These are phyloP conservation scores for Drosophila teissieri DNA, from an alignment of 1,140 invertebrate species.

Conservation along the genomic window DNA sequence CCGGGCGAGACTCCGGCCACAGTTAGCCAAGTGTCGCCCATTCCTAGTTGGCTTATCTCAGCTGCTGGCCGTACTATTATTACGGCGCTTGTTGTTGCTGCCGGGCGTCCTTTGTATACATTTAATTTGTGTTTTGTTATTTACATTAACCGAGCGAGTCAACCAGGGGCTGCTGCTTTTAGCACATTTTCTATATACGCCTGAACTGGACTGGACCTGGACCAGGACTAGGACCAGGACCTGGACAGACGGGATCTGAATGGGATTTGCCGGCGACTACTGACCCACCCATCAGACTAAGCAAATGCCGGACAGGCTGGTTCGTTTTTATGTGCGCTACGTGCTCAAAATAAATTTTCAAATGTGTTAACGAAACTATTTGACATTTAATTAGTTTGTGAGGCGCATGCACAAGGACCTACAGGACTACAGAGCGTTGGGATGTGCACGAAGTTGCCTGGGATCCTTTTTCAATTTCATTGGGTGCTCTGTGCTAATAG, in stretches of 20 bases:
- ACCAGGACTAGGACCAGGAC: slow-evolving; percentile 1
- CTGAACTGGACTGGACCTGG: slow-evolving; percentile 2
- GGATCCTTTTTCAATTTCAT: slow-evolving; percentile 68
- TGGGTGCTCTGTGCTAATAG: slow-evolving; percentile 53
- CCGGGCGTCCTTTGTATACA: slow-evolving; percentile 74
- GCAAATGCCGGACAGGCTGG: slow-evolving; percentile 54
- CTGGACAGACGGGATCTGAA: slow-evolving; percentile 3
- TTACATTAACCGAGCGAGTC: slow-evolving; percentile 77
- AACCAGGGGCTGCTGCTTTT: slow-evolving; percentile 53
- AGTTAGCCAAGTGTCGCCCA: slow-evolving; percentile 67
- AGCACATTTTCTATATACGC: slow-evolving; percentile 64
- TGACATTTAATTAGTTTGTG: slow-evolving; percentile 84
- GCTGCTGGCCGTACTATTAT: slow-evolving; percentile 51
- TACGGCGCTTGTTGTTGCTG: slow-evolving; percentile 28
- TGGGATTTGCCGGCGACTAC: slow-evolving; percentile 10
- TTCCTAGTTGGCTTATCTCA: slow-evolving; percentile 71
- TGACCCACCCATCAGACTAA: slow-evolving; percentile 18
- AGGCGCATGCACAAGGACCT: slow-evolving; percentile 78
- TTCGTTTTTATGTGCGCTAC: slow-evolving; percentile 77
- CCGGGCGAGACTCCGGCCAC: slow-evolving; percentile 50
- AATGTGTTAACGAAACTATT: slow-evolving; percentile 84
- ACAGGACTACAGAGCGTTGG: slow-evolving; percentile 3
- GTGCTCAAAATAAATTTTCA: slow-evolving; percentile 84
- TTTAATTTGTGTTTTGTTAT: slow-evolving; percentile 84
- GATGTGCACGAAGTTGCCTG: slow-evolving; percentile 3